Percentiles rank a stretch among this genome's conserved stretches.
These are phyloP conservation scores for Drosophila virilis DNA, from an alignment of 1,140 invertebrate genomes.

Conservation along the genomic window DNA sequence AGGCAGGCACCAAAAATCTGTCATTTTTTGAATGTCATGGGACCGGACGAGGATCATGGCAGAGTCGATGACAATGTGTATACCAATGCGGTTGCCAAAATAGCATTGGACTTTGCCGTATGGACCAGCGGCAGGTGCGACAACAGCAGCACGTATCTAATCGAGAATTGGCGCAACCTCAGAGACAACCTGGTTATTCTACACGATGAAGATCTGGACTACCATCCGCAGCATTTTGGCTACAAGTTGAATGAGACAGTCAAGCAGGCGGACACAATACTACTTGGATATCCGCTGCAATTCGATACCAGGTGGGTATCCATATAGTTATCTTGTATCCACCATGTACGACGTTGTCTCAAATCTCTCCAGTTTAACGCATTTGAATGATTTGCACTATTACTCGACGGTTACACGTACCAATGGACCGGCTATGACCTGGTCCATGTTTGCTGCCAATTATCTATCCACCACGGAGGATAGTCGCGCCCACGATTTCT, in stretches of 20 bases:
- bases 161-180: constrained; percentile 84
- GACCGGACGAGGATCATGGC: constrained; percentile 86
- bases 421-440: constrained; percentile 86
- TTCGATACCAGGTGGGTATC: constrained; percentile 83
- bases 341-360: not conserved
- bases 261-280: constrained; percentile 86
- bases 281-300: constrained; percentile 85
- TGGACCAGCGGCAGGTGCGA: constrained; percentile 56
- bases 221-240: constrained; percentile 86
- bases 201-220: constrained; percentile 84
- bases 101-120: constrained; percentile 85
- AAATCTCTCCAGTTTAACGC: constrained; percentile 53
- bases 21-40: constrained; percentile 85
- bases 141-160: constrained; percentile 22
- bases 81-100: constrained; percentile 86
- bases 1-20: constrained; percentile 81
- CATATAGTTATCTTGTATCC: not conserved
- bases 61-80: constrained; percentile 86
- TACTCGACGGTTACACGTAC: constrained; percentile 85
- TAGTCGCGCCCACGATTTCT: constrained; percentile 82
- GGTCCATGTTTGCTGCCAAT: constrained; percentile 86
- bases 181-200: constrained; percentile 85
- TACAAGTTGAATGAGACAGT: constrained; percentile 84
- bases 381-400: constrained; percentile 85
- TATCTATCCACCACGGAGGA: constrained; percentile 83